Evolutionary conservation across 2,888 invertebrate species (phyloP).

Genomic region (Mamestra brassicae): DNA sequence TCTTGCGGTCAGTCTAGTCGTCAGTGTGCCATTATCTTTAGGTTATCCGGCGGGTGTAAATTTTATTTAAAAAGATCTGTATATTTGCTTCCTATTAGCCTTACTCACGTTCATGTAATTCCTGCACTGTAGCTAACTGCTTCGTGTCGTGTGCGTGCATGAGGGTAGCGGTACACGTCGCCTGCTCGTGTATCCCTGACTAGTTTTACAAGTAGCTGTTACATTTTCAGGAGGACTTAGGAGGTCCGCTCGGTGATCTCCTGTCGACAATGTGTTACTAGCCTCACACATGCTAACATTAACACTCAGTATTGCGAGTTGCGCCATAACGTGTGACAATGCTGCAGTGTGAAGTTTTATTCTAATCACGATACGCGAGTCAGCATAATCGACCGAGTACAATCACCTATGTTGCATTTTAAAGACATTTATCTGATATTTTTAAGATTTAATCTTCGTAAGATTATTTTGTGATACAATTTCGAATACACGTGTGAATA

Average conservation of each 20-base stretch:
- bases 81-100: slow-evolving; percentile 85
- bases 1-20: slow-evolving; percentile 62
- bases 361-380: slow-evolving; percentile 64
- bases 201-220: slow-evolving; percentile 85
- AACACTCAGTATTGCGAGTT: slow-evolving; percentile 80
- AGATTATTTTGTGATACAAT: slow-evolving; percentile 62
- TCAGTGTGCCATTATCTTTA: slow-evolving; percentile 72
- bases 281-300: slow-evolving; percentile 72
- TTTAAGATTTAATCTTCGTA: slow-evolving; percentile 63
- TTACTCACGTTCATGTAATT: slow-evolving; percentile 82
- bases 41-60: slow-evolving; percentile 78
- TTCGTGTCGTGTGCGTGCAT: slow-evolving; percentile 79
- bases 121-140: slow-evolving; percentile 88
- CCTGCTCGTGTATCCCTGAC: slow-evolving; percentile 63
- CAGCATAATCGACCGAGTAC: slow-evolving; percentile 67
- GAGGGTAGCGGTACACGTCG: slow-evolving; percentile 75
- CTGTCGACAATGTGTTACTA: slow-evolving; percentile 92
- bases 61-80: slow-evolving; percentile 86
- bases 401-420: slow-evolving; percentile 77
- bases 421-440: slow-evolving; percentile 77
- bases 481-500: slow-evolving; percentile 76
- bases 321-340: slow-evolving; percentile 72
- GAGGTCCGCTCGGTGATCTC: slow-evolving; percentile 92
- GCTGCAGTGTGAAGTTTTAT: slow-evolving; percentile 74
- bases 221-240: slow-evolving; percentile 93